Evolutionary conservation across 2,113 vertebrate genomes (phyloP), one percentile per base, ranked within the genome.

Genomic region (Antennarius striatus): DNA sequence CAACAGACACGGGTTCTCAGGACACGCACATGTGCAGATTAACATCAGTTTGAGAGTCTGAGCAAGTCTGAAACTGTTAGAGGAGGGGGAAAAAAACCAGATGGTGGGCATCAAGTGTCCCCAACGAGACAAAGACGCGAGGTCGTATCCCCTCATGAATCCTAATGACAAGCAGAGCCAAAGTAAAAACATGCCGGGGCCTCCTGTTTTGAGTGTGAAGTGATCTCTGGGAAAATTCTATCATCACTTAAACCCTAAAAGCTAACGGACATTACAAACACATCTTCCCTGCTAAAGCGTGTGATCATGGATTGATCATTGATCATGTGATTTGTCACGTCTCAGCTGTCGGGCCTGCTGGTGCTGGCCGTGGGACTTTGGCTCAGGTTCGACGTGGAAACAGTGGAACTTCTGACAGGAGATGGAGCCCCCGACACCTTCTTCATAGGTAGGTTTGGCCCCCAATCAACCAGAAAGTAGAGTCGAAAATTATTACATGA

Each of bases 341-440:
- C 91, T 22, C 92, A 99, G 97, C 85, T 98, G 87, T 94, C 93
- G 0, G 97, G 97, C 70, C 73, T 95, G 6, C 81, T 95, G 63
- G 94, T 99, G 75, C 87, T 98, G 80, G 93, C 94, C 3, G 95
- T 98, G 58, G 96, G 96, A 63, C 91, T 99, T 1, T 98, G 96
- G 96, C 92, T 99, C 80, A 91, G 95, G n/a, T 96, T 98, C 61
- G 95, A 95, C 72, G 89, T 93, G 1, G 63, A 87, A 54, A 93
- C 93, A 32, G 91, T 90, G 81, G 89, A 94, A 58, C 91, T 99
- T 22, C 87, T 95, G 32, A 85, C 90, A 2, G 93, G 87, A 13
- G 90, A 94, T 28, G 92, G 73, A 1, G 94, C 94, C 53, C 96
- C 95, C 0, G 91, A 93, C 68, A 94, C 94, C 82, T 95, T 96